Percentiles rank a stretch among this genome's conserved stretches.
Evolutionary conservation across 2,888 invertebrate species (phyloP).

Genomic region (Panopea generosa): DNA sequence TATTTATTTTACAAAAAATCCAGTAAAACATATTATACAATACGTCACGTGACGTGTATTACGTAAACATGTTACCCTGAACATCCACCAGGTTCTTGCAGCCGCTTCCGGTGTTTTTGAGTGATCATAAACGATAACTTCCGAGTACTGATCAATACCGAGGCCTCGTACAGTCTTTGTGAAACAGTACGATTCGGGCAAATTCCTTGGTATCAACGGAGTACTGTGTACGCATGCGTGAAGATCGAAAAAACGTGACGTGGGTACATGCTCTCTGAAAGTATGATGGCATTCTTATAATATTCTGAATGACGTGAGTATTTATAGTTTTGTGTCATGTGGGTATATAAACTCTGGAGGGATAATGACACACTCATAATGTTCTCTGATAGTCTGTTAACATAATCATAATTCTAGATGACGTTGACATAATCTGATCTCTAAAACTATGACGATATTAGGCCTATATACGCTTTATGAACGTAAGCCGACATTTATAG

Average conservation of each 20-base stretch:
- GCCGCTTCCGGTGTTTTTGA: constrained; percentile 3
- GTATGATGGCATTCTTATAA: not conserved
- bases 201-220: constrained; percentile 6
- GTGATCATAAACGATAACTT: constrained; percentile 22
- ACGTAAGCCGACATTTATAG: too few relatives aligned
- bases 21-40: too few relatives aligned
- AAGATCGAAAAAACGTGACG: constrained; percentile 17
- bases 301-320: not conserved
- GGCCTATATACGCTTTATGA: too few relatives aligned
- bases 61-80: constrained; percentile 12
- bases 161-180: constrained; percentile 14
- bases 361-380: too few relatives aligned
- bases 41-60: too few relatives aligned
- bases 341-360: too few relatives aligned
- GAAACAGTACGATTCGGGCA: constrained; percentile 28
- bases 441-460: too few relatives aligned
- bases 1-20: too few relatives aligned
- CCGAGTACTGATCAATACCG: constrained; percentile 8
- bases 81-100: constrained; percentile 25
- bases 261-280: constrained; percentile 20
- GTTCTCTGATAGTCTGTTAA: too few relatives aligned
- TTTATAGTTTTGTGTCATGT: too few relatives aligned
- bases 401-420: too few relatives aligned
- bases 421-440: too few relatives aligned
- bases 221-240: constrained; percentile 27